A percentile compares a stretch with the other conserved stretches of the same genome.
phyloP scores from a whole-genome alignment of 92 coral and sea anemone species.

The Palythoa caribaeorum region DNA sequence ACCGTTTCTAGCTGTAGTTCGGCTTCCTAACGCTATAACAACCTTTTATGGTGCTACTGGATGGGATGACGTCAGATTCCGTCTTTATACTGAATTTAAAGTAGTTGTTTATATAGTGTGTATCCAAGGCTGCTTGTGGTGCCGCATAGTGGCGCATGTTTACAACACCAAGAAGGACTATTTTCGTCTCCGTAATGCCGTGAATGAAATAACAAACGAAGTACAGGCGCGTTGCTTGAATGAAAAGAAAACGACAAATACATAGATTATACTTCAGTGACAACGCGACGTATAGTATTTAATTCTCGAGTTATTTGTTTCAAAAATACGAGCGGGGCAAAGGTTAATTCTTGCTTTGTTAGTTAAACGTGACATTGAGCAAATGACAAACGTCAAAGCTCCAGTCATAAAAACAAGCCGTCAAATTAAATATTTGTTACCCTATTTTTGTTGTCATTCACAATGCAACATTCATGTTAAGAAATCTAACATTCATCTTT shows the following conservation, averaged over 20 bases:
- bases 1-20: slow-evolving; percentile 77
- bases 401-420: no score
- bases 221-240: not conserved
- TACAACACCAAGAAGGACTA: slow-evolving; percentile 27
- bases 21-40: slow-evolving; percentile 65
- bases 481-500: no score
- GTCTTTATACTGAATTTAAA: slow-evolving; percentile 1
- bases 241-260: not conserved
- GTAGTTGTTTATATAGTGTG: slow-evolving; percentile 19
- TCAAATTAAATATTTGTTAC: no score
- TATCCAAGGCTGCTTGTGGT: slow-evolving; percentile 21
- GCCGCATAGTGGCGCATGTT: slow-evolving; percentile 29
- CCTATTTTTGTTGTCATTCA: no score
- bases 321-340: no score
- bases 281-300: not conserved
- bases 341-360: no score
- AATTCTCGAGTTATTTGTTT: no score
- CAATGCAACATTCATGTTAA: no score
- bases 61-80: slow-evolving; percentile 24
- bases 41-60: slow-evolving; percentile 73
- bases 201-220: slow-evolving; percentile 16
- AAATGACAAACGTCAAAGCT: no score
- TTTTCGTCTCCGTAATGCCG: slow-evolving; percentile 16
- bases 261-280: no score
- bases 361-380: no score